Evolutionary conservation across 2,888 invertebrate species (phyloP).

Genomic region (Eupithecia tripunctaria): DNA sequence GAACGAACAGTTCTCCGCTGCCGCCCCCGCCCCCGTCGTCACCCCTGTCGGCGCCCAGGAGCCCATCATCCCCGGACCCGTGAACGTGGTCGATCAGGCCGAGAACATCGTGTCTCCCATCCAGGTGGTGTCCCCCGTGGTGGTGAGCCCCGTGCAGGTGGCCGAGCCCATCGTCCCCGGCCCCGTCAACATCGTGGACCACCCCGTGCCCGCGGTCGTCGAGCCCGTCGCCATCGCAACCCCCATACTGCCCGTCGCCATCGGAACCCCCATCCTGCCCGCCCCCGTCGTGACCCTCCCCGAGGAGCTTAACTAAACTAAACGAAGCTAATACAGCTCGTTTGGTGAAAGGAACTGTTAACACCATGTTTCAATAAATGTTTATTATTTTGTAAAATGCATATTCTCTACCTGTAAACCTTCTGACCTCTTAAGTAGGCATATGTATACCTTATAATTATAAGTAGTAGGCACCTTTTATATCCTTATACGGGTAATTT

Average conservation of each 20-base stretch:
- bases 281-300: slow-evolving; percentile 47
- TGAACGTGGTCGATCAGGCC: slow-evolving; percentile 11
- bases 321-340: slow-evolving; percentile 19
- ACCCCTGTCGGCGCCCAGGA: slow-evolving; percentile 31
- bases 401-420: neutral
- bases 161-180: slow-evolving; percentile 12
- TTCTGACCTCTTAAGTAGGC: no score
- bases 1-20: slow-evolving; percentile 43
- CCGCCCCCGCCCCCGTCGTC: slow-evolving; percentile 30
- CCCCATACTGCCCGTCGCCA: slow-evolving; percentile 38
- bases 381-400: neutral
- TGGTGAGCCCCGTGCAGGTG: slow-evolving; percentile 10
- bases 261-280: slow-evolving; percentile 40
- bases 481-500: no score
- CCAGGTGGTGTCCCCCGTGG: slow-evolving; percentile 5
- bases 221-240: slow-evolving; percentile 16
- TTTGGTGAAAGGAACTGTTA: slow-evolving; percentile 12
- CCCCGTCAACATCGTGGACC: slow-evolving; percentile 18
- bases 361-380: neutral
- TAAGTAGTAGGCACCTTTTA: no score
- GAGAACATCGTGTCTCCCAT: slow-evolving; percentile 6
- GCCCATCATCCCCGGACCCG: slow-evolving; percentile 15
- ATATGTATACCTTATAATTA: no score
- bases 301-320: slow-evolving; percentile 46
- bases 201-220: slow-evolving; percentile 30